phyloP scores from a whole-genome alignment of 2,888 invertebrate genomes.

The Drosophila seclusa region DNA sequence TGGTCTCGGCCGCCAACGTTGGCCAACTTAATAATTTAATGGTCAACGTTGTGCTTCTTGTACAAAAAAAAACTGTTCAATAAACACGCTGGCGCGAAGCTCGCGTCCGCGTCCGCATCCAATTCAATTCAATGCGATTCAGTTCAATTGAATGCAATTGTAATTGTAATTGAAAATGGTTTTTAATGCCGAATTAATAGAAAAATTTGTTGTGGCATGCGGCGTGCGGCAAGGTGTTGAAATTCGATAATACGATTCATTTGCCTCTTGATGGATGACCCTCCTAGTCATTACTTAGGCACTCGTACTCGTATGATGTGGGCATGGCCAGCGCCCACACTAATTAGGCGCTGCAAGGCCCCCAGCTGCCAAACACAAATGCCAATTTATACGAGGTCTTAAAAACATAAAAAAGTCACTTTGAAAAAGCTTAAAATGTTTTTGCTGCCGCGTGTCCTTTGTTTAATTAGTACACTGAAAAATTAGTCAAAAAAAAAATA shows the following conservation, averaged over 20 bases:
- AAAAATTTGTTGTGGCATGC: conserved; percentile 66
- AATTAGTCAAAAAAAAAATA: conserved; percentile 55
- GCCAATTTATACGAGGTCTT: conserved; percentile 69
- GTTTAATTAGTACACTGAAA: conserved; percentile 76
- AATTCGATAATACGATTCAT: conserved; percentile 35
- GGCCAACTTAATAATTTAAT: conserved; percentile 78
- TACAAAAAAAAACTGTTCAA: conserved; percentile 56
- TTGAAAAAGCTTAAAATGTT: conserved; percentile 55
- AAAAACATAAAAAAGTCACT: conserved; percentile 13
- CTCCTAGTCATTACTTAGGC: conserved; percentile 22
- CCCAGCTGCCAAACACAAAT: conserved; percentile 50
- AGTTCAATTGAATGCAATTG: conserved; percentile 64
- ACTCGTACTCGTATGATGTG: neutral
- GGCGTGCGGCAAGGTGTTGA: conserved; percentile 41
- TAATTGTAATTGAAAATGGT: conserved; percentile 70
- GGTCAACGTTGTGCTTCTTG: conserved; percentile 73
- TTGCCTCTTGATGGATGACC: conserved; percentile 41
- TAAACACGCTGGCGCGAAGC: conserved; percentile 39
- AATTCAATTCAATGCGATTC: conserved; percentile 60
- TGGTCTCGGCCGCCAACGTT: conserved; percentile 13
- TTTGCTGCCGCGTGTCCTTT: conserved; percentile 57
- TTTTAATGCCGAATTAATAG: conserved; percentile 74
- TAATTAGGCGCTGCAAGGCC: conserved; percentile 55
- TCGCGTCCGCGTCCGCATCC: conserved; percentile 41
- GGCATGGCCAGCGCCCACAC: conserved; percentile 56